phyloP scores from a whole-genome alignment of 1,140 invertebrate species.

The Drosophila kurseongensis region DNA sequence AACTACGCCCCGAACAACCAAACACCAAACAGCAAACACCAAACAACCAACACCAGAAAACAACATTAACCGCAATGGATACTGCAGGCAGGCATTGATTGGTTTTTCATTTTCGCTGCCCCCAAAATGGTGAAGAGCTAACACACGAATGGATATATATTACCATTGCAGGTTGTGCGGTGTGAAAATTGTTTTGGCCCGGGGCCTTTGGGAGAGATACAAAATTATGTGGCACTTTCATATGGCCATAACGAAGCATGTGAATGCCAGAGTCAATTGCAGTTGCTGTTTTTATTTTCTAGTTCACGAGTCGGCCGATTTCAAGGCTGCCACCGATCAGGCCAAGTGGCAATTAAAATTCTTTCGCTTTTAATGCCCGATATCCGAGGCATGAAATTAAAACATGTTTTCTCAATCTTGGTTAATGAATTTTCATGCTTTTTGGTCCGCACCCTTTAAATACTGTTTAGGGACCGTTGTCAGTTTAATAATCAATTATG shows the following conservation, averaged over 20 bases:
- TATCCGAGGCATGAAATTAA: slow-evolving; percentile 81
- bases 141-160: slow-evolving; percentile 27
- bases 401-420: slow-evolving; percentile 69
- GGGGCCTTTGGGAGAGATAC: slow-evolving; percentile 19
- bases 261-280: slow-evolving; percentile 51
- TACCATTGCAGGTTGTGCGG: slow-evolving; percentile 42
- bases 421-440: slow-evolving; percentile 21
- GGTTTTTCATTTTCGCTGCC: slow-evolving; percentile 52
- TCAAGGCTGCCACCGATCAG: slow-evolving; percentile 45
- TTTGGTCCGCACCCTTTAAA: slow-evolving; percentile 25
- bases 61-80: slow-evolving; percentile 43
- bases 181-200: slow-evolving; percentile 74
- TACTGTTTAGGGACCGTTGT: slow-evolving; percentile 46
- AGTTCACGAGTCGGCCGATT: slow-evolving; percentile 44
- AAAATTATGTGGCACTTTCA: slow-evolving; percentile 72
- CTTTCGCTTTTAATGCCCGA: slow-evolving; percentile 63
- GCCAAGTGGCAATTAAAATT: slow-evolving; percentile 73
- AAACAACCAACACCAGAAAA: slow-evolving; percentile 15
- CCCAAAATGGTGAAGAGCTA: slow-evolving; percentile 38
- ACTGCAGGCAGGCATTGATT: slow-evolving; percentile 45
- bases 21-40: slow-evolving; percentile 8
- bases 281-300: slow-evolving; percentile 58
- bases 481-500: slow-evolving; percentile 79
- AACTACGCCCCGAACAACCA: slow-evolving; percentile 37
- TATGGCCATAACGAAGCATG: slow-evolving; percentile 60